Conservation (phyloP, 64 coral and sea anemone species). For the Pocillopora damicornis region DNA sequence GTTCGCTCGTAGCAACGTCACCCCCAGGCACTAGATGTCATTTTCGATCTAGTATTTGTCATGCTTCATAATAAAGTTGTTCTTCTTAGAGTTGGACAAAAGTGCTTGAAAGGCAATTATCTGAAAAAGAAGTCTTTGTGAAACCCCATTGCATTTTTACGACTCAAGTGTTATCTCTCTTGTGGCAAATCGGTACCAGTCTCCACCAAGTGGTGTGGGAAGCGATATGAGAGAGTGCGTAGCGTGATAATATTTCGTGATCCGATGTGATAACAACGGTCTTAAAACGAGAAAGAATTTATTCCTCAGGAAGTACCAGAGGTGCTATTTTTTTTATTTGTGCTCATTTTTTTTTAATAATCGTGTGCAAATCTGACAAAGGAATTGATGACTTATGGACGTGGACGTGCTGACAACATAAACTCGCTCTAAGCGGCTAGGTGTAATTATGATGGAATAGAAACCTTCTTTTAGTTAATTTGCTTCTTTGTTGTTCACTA, state of each 20-base stretch:
- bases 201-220: not conserved
- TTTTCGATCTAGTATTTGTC: not conserved
- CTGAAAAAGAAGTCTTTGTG: not conserved
- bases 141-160: not conserved
- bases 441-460: too few species aligned
- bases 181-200: conserved; percentile 21
- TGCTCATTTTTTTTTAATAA: too few species aligned
- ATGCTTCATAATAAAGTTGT: not conserved
- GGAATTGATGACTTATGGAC: too few species aligned
- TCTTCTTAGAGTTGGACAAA: not conserved
- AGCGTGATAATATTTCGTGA: not conserved
- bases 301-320: not conserved
- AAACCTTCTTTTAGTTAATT: too few species aligned
- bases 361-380: too few species aligned
- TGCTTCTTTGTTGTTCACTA: too few species aligned
- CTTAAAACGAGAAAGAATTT: not conserved
- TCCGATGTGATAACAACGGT: not conserved
- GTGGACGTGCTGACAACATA: too few species aligned
- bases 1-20: not conserved
- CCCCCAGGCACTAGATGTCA: not conserved
- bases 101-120: not conserved
- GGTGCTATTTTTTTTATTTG: too few species aligned
- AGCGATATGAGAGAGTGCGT: not conserved
- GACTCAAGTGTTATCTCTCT: not conserved
- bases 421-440: too few species aligned